Base-by-base conservation (phyloP, 2,888 invertebrate species). In the Drosophila cyrtoloma region DNA sequence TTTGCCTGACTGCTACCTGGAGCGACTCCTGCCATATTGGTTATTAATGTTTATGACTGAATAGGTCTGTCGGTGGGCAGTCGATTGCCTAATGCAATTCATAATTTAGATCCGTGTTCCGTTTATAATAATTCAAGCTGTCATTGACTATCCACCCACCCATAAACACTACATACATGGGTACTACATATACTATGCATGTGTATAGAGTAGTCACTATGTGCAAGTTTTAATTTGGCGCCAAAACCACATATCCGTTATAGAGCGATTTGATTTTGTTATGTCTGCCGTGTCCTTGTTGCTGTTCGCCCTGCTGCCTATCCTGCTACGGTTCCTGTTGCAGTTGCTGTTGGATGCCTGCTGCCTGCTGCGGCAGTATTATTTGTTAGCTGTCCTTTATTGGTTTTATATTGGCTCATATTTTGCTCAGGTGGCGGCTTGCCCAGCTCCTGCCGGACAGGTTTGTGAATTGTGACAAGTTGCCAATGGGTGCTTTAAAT, bases 341-440 rank as follows among this genome's bases (percentile, higher is more conserved):
- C 57, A 39, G 51, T 30, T 64, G 69, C 59, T 52, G 66, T 44
- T 14, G 22, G 50, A n/a, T 64, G 63, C 16, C 42, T 32, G 53
- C 26, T 30, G 42, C 42, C 42, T 44, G 32, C 10, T 44, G 72
- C 61, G 52, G 68, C 52, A 60, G 39, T 16, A 22, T 53, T 63
- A 47, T 69, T 75, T 77, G 68, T 55, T 70, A 22, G 79, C 56
- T 72, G 64, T 68, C 69, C 80, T 88, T 88, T 88, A 89, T 88
- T 87, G 87, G 74, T 80, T 87, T 86, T 84, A 87, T 87, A 89
- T 87, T 89, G 86, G 82, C 86, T 89, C 89, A 87, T 89, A 88
- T 88, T 88, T 89, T 86, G 81, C 87, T 64, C 71, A 67, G 52
- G 70, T 71, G 64, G 61, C 50, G 77, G 51, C 62, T 60, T 52